These are phyloP conservation scores for Zonotrichia leucophrys DNA, from an alignment of 2,113 vertebrate species.

Conservation along the genomic window DNA sequence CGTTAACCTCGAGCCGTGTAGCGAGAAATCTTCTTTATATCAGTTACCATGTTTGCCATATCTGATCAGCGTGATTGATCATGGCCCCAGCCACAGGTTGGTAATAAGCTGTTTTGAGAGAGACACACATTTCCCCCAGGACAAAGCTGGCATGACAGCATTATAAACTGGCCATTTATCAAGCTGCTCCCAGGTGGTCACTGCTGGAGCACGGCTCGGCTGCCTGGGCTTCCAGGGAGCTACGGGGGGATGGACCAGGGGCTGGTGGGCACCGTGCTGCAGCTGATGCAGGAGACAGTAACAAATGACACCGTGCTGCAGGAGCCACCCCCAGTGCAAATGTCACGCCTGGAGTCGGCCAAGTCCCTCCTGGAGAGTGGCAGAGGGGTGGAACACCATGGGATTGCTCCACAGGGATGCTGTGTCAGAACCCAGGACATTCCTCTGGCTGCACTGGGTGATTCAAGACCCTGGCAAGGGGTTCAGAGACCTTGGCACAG, in stretches of 20 bases:
- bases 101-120: constrained; percentile 88
- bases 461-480: no score
- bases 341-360: not conserved
- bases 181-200: constrained; percentile 82
- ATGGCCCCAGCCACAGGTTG: constrained; percentile 83
- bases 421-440: no score
- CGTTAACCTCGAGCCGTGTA: constrained; percentile 30
- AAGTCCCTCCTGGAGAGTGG: not conserved
- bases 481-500: no score
- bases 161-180: constrained; percentile 93
- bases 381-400: not conserved
- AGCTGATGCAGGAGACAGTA: not conserved
- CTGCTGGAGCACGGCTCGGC: constrained; percentile 12
- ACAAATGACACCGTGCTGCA: not conserved
- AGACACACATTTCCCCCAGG: constrained; percentile 85
- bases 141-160: constrained; percentile 84
- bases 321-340: not conserved
- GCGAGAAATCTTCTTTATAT: constrained; percentile 72
- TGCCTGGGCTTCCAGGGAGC: not conserved
- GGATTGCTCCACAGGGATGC: accelerated
- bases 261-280: not conserved
- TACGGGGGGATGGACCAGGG: not conserved
- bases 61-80: constrained; percentile 95
- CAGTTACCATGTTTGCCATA: constrained; percentile 85
- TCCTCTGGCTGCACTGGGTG: no score